phyloP scores from a whole-genome alignment of 2,113 vertebrate species.

The Rhadina sibilatrix region DNA sequence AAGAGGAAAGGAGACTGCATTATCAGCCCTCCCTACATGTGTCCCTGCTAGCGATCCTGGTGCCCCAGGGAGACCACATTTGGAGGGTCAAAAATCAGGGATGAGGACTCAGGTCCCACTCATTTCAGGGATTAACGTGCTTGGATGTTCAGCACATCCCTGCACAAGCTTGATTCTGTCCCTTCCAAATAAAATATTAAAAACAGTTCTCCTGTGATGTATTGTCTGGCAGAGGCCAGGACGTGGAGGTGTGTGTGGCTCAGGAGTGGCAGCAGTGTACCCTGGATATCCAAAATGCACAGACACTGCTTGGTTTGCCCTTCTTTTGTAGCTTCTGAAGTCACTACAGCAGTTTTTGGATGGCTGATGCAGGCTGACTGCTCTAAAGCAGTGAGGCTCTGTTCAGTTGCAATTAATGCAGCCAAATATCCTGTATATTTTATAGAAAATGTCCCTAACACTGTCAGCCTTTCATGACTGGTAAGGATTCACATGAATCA shows the following conservation, averaged over 20 bases:
- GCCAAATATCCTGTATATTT: not conserved
- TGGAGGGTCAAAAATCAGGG: not conserved
- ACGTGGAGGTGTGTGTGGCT: fast-evolving
- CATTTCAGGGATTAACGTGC: fast-evolving
- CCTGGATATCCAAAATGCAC: not conserved
- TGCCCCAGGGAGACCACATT: not conserved
- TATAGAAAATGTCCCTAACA: not conserved
- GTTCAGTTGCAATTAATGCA: not conserved
- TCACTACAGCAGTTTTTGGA: not conserved
- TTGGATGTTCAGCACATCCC: not conserved
- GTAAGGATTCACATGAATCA: not conserved
- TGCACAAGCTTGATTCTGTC: not conserved
- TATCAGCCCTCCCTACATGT: not conserved
- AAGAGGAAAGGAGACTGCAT: not conserved
- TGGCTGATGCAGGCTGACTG: not conserved
- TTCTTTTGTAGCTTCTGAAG: not conserved
- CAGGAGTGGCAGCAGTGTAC: not conserved
- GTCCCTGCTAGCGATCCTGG: fast-evolving
- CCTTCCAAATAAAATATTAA: not conserved
- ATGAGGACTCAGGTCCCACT: not conserved
- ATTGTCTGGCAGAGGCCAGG: not conserved
- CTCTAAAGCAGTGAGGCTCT: not conserved
- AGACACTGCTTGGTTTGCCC: not conserved
- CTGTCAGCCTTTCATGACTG: not conserved
- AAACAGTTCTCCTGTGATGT: not conserved